These are phyloP conservation scores for Pandemis corylana DNA, from an alignment of 2,888 invertebrate species.

Conservation along the genomic window DNA sequence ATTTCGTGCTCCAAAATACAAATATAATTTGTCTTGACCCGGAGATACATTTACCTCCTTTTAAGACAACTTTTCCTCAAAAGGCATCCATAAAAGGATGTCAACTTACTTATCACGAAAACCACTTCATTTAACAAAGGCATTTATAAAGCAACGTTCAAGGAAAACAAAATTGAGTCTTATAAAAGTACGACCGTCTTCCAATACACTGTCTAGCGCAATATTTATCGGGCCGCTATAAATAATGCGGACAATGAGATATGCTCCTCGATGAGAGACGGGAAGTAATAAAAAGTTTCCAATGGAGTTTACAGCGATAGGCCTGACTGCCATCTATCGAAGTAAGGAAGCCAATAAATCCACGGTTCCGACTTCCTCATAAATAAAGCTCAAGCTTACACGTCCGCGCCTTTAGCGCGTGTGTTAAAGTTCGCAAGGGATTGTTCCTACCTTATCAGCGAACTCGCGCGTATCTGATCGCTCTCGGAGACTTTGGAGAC, in stretches of 20 bases:
- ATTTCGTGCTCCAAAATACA: not conserved
- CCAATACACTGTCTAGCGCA: slow-evolving; percentile 54
- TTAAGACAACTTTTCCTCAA: slow-evolving; percentile 3
- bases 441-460: slow-evolving; percentile 54
- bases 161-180: slow-evolving; percentile 39
- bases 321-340: slow-evolving; percentile 65
- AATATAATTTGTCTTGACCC: not conserved
- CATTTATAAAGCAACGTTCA: slow-evolving; percentile 18
- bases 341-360: slow-evolving; percentile 77
- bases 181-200: slow-evolving; percentile 19
- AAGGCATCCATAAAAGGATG: not conserved
- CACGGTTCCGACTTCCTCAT: slow-evolving; percentile 67
- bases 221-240: slow-evolving; percentile 65
- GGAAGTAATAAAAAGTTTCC: slow-evolving; percentile 56
- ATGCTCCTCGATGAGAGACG: slow-evolving; percentile 51
- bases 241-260: slow-evolving; percentile 63
- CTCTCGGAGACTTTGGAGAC: slow-evolving; percentile 60
- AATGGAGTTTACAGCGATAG: slow-evolving; percentile 63
- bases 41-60: not conserved
- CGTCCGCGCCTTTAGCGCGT: slow-evolving; percentile 60
- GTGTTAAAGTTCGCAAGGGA: slow-evolving; percentile 67
- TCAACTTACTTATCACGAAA: slow-evolving; percentile 1
- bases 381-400: slow-evolving; percentile 66
- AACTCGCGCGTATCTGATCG: slow-evolving; percentile 54
- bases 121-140: slow-evolving; percentile 23